phyloP scores from a whole-genome alignment of 2,888 invertebrate species.

The Kuschelorhynchus macadamiae region DNA sequence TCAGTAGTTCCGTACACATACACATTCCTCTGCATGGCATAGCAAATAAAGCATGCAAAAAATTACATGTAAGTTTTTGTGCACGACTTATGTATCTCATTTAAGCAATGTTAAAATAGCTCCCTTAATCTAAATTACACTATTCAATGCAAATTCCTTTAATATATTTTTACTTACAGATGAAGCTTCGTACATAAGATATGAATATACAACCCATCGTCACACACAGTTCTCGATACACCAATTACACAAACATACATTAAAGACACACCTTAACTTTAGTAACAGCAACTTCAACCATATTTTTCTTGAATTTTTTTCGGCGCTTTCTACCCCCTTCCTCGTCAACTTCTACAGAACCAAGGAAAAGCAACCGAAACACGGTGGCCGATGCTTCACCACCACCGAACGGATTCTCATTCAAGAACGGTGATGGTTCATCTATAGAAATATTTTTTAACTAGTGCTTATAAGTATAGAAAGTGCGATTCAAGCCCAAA shows the following conservation, averaged over 20 bases:
- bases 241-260: constrained; percentile 18
- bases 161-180: no score
- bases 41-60: no score
- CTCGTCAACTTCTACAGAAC: constrained; percentile 89
- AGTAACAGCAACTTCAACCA: constrained; percentile 90
- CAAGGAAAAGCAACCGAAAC: constrained; percentile 86
- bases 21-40: no score
- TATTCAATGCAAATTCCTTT: no score
- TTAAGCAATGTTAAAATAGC: no score
- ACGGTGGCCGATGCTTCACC: constrained; percentile 76
- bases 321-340: constrained; percentile 80
- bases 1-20: no score
- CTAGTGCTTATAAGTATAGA: constrained; percentile 47
- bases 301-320: constrained; percentile 87
- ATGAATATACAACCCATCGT: not conserved
- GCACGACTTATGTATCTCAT: no score
- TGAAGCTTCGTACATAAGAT: no score
- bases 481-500: no score
- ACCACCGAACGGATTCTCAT: constrained; percentile 66
- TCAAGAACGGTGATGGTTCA: constrained; percentile 61
- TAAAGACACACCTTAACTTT: constrained; percentile 84
- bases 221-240: constrained; percentile 11
- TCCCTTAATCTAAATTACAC: no score
- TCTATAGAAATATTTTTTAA: constrained; percentile 64
- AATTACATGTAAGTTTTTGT: no score